Evolutionary conservation across 2,797 vertebrate species (phyloP).

Genomic region (Gallirallus australis): DNA sequence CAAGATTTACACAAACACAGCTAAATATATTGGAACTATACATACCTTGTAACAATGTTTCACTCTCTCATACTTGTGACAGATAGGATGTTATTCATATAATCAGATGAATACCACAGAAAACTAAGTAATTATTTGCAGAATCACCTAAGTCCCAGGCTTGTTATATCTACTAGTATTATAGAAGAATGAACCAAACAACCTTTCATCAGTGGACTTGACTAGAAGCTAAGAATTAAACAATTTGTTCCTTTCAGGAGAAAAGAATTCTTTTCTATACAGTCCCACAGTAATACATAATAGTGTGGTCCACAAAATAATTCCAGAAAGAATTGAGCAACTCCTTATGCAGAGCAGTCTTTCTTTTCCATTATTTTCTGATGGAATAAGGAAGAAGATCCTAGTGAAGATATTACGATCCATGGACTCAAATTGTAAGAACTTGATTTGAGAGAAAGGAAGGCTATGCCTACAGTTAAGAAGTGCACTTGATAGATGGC

Average conservation of each 20-base stretch:
- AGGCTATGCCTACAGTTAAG: neutral
- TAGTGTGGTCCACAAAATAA: neutral
- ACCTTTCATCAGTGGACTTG: neutral
- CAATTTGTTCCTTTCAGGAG: neutral
- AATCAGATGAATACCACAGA: neutral
- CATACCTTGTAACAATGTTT: neutral
- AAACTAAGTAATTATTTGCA: neutral
- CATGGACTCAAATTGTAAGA: neutral
- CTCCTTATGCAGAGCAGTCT: neutral
- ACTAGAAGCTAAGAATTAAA: conserved; percentile 7
- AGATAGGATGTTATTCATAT: neutral
- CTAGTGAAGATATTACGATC: neutral
- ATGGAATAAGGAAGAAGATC: neutral
- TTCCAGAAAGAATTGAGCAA: neutral
- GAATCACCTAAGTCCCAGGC: neutral
- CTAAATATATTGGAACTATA: neutral
- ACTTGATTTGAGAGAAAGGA: neutral
- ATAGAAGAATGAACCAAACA: neutral
- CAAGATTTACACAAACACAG: neutral
- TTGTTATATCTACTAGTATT: neutral
- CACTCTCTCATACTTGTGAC: neutral
- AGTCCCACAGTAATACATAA: neutral
- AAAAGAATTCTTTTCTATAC: neutral
- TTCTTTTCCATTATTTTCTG: neutral
- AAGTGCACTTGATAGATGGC: neutral